Evolutionary conservation across 2,113 vertebrate species (phyloP), one percentile per base, ranked within the genome.

Genomic region (Anoplopoma fimbria): DNA sequence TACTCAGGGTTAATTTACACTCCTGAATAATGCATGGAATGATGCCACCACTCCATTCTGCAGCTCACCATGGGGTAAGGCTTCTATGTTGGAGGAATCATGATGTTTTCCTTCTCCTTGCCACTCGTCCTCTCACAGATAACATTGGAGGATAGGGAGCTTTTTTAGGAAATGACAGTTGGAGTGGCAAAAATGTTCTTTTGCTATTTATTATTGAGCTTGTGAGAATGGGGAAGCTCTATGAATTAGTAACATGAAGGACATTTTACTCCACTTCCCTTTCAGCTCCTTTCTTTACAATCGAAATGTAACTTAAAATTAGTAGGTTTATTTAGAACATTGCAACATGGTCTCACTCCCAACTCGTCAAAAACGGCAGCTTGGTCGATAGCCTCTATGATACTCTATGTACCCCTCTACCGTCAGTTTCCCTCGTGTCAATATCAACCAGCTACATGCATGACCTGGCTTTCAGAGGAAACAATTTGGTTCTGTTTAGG

Each of bases 1-100:
- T 95, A 96, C 96, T 96, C 95, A 96, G 95, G 96, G 97, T 95
- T 97, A 97, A 97, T 98, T 97, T 96, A 96, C 95, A 74, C 88
- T 96, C 92, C 93, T 97, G 95, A 96, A 98, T 97, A 97, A 97
- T 97, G 94, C 94, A 96, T 94, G 93, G 91, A 12, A 86, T 91
- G 87, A 93, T 94, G 91, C 93, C 93, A 95, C 94, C 89, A 88
- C 89, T 95, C 95, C 93, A 95, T 97, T 97, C 95, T 96, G 93
- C 91, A 85, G 95, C 96, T 89, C 96, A 90, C 87, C 92, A 95
- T 96, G 97, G 95, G 96, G 96, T 94, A 95, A 96, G 96, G 90
- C 95, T 91, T 82, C 84, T 83, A 82, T 61, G 25, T 69, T 84
- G 85, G 84, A 79, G 75, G 83, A 93, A 90, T 92, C 92, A 88